These are phyloP conservation scores for Dendronephthya gigantea DNA, from an alignment of 64 coral and sea anemone species.

Conservation along the genomic window DNA sequence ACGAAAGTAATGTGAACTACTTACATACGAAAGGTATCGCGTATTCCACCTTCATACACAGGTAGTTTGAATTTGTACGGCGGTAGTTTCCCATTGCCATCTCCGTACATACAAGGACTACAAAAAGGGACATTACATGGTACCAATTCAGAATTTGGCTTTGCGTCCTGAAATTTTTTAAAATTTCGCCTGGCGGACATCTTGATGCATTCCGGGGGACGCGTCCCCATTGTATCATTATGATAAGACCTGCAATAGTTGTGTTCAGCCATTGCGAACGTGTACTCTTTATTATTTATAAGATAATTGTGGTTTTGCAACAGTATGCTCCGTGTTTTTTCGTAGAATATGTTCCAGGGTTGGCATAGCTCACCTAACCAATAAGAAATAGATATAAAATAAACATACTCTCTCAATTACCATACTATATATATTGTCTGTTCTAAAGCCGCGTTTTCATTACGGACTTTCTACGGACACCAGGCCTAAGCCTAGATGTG, in stretches of 20 bases:
- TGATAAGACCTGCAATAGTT: not conserved
- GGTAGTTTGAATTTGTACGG: not conserved
- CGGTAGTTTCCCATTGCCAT: not conserved
- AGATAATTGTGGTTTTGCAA: not conserved
- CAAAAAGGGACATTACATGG: not conserved
- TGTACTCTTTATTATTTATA: not conserved
- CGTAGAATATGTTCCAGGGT: not conserved
- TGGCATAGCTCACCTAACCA: not conserved
- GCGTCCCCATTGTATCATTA: no score
- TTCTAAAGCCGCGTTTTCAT: no score
- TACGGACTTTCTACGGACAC: no score
- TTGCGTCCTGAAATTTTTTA: not conserved
- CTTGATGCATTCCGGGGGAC: not conserved
- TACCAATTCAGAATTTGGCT: not conserved
- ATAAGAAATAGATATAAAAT: not conserved
- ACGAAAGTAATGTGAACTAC: not conserved
- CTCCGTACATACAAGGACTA: not conserved
- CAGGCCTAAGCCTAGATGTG: no score
- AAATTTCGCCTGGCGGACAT: not conserved
- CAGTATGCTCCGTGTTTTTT: no score
- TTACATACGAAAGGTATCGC: not conserved
- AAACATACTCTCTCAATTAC: not conserved
- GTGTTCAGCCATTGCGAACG: not conserved
- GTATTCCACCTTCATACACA: not conserved
- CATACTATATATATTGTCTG: not conserved